These are phyloP conservation scores for Plusia festucae DNA, from an alignment of 2,888 invertebrate genomes.

Conservation along the genomic window DNA sequence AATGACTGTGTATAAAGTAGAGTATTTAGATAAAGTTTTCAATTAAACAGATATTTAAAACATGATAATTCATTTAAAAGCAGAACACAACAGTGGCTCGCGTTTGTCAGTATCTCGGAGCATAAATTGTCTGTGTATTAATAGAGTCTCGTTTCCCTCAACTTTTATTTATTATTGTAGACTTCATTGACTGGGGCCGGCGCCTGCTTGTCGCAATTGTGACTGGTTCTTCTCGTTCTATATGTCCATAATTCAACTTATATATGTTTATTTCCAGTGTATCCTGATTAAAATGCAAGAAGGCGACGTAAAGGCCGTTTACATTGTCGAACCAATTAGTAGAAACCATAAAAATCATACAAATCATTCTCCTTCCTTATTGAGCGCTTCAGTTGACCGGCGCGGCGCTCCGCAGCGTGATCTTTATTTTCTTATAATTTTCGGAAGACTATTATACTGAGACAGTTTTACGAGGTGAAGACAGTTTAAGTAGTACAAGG, in stretches of 20 bases:
- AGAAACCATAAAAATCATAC: slow-evolving; percentile 82
- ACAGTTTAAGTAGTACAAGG: slow-evolving; percentile 76
- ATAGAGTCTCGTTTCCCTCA: slow-evolving; percentile 78
- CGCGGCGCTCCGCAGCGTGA: slow-evolving; percentile 55
- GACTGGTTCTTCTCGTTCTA: slow-evolving; percentile 87
- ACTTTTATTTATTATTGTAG: slow-evolving; percentile 83
- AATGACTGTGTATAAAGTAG: slow-evolving; percentile 51
- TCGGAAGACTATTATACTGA: slow-evolving; percentile 73
- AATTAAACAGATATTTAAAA: slow-evolving; percentile 59
- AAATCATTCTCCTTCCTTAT: slow-evolving; percentile 83
- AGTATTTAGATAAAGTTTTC: slow-evolving; percentile 59
- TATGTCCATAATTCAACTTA: slow-evolving; percentile 81
- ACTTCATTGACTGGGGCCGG: slow-evolving; percentile 83
- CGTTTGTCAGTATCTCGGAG: slow-evolving; percentile 59
- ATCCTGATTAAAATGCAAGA: slow-evolving; percentile 85
- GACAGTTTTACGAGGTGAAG: slow-evolving; percentile 83
- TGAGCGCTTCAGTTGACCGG: slow-evolving; percentile 69
- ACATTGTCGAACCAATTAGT: slow-evolving; percentile 86
- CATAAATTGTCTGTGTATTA: slow-evolving; percentile 71
- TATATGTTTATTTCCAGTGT: slow-evolving; percentile 81
- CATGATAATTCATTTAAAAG: slow-evolving; percentile 63
- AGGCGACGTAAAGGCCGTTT: slow-evolving; percentile 79
- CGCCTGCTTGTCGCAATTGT: slow-evolving; percentile 86
- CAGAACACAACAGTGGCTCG: slow-evolving; percentile 61
- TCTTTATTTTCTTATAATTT: slow-evolving; percentile 76